Evolutionary conservation across 2,888 invertebrate genomes (phyloP).

Genomic region (Mesorhabditis sp.): DNA sequence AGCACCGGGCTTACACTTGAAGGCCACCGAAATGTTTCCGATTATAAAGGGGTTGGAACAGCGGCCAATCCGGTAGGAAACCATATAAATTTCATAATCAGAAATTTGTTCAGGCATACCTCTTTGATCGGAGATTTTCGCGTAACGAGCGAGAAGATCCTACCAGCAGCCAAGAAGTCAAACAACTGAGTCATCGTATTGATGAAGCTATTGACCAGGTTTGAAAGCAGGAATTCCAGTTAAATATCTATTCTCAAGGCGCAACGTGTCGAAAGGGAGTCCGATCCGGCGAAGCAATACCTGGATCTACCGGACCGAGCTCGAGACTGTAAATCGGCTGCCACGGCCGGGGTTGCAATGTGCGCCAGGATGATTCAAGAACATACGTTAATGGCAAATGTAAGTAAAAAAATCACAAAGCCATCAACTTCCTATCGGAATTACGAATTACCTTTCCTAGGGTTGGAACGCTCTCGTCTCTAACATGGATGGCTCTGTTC

Average conservation of each 20-base stretch:
- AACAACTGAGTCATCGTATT: constrained; percentile 23
- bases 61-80: background rate
- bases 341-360: constrained; percentile 16
- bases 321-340: constrained; percentile 20
- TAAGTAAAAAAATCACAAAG: constrained; percentile 9
- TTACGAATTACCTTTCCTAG: constrained; percentile 18
- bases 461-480: constrained; percentile 51
- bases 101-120: background rate
- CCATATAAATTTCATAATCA: background rate
- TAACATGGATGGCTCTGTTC: constrained; percentile 44
- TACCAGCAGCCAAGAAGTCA: constrained; percentile 19
- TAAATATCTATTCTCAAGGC: constrained; percentile 7
- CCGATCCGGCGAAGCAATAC: constrained; percentile 16
- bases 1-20: background rate
- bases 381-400: constrained; percentile 42
- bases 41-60: constrained; percentile 6
- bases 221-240: background rate
- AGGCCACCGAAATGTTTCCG: background rate
- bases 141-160: constrained; percentile 18
- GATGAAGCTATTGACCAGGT: constrained; percentile 30
- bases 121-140: constrained; percentile 13
- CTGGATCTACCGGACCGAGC: constrained; percentile 26
- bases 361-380: constrained; percentile 44
- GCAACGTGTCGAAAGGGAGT: background rate
- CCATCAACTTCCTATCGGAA: background rate